Evolutionary conservation across 2,797 vertebrate genomes (phyloP), one percentile per base, ranked within the genome.

Genomic region (Rachycentron canadum): DNA sequence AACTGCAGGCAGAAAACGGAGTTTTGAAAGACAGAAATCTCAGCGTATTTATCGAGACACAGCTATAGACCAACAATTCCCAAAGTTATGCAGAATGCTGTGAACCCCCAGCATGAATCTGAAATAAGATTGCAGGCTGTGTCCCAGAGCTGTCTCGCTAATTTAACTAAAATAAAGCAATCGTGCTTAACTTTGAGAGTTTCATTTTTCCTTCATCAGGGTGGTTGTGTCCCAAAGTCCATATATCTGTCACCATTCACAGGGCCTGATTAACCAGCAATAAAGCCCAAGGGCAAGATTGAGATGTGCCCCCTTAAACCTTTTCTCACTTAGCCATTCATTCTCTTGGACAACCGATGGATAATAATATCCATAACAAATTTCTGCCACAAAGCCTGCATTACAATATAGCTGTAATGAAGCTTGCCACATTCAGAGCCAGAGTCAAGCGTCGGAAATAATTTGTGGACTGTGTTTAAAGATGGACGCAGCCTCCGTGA

Each of bases 41-140:
- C 4, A 28, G 28, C 19, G n/a, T 65, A 45, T 60, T 53, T 78
- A 60, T 7, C 60, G 16, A 72, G n/a, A 67, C 28, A 26, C 16
- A 50, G 14, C 7, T 17, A 69, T 43, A 21, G 43, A 68, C 67
- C 19, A 56, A 5, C 6, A 47, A 5, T 32, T 30, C 5, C 19
- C 2, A 32, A 21, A 43, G 34, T 58, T 43, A 43, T 34, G 34
- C 53, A 55, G 32, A 56, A 26, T 43, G 36, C 28, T 36, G 52
- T 36, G 40, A 59, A 59, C 32, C 43, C 23, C 28, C 50, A 47
- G 26, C 17, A 17, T 19, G 14, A 32, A 34, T 23, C 58, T 43
- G n/a, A 57, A 23, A 69, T 25, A 4, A 70, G 21, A 41, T 61
- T 25, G 55, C 28, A 70, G 11, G 3, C 21, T 8, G n/a, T 23